Evolutionary conservation across 2,797 vertebrate species (phyloP).

Genomic region (Otus scops): DNA sequence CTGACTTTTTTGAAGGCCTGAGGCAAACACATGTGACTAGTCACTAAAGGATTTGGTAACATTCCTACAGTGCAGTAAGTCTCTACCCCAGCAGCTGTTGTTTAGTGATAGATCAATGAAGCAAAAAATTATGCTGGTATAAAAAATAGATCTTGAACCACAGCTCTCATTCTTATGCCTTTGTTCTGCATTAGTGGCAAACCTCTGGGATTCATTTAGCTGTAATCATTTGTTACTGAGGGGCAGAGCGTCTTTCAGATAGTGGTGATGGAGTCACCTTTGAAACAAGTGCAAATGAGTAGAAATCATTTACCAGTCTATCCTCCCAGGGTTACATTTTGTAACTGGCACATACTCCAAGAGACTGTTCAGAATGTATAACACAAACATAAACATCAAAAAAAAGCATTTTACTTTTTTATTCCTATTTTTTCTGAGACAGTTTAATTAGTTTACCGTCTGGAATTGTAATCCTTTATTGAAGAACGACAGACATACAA

Average conservation of each 20-base stretch:
- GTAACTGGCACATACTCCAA: conserved; percentile 54
- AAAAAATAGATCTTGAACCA: conserved; percentile 83
- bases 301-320: conserved; percentile 75
- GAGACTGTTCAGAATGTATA: conserved; percentile 39
- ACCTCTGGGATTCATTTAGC: conserved; percentile 85
- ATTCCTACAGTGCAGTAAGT: conserved; percentile 66
- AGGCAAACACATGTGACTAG: conserved; percentile 77
- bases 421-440: not conserved
- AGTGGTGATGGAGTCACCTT: conserved; percentile 84
- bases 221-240: conserved; percentile 86
- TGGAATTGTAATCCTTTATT: conserved; percentile 30
- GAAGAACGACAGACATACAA: not conserved
- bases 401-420: not conserved
- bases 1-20: conserved; percentile 74
- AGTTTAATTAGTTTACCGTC: conserved; percentile 30
- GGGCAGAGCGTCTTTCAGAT: conserved; percentile 82
- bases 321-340: conserved; percentile 67
- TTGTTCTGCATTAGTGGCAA: conserved; percentile 81
- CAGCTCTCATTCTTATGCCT: conserved; percentile 76
- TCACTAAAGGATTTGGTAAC: conserved; percentile 71
- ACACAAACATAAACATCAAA: conserved; percentile 31
- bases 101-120: conserved; percentile 93
- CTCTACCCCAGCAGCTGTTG: conserved; percentile 85
- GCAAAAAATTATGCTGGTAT: conserved; percentile 89
- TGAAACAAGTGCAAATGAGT: conserved; percentile 83